Evolutionary conservation across 2,888 invertebrate species (phyloP).

Genomic region (Mesopsocus fuscifrons): DNA sequence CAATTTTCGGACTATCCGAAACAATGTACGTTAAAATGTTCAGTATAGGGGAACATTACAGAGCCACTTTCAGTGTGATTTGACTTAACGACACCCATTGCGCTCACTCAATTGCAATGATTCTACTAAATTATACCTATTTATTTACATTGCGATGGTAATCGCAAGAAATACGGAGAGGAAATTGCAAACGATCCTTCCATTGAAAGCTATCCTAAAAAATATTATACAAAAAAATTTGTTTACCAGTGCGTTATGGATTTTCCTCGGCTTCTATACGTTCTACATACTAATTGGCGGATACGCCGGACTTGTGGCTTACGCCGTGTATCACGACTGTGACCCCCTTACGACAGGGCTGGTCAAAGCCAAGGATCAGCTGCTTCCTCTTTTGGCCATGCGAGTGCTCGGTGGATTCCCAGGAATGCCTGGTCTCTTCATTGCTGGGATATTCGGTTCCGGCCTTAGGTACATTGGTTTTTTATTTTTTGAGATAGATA

Average conservation of each 20-base stretch:
- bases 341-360: constrained; percentile 27
- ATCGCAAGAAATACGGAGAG: no score
- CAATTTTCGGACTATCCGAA: no score
- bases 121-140: no score
- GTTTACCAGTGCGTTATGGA: constrained; percentile 12
- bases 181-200: no score
- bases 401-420: constrained; percentile 57
- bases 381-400: constrained; percentile 69
- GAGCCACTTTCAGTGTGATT: constrained; percentile 22
- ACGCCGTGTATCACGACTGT: constrained; percentile 25
- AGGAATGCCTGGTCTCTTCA: constrained; percentile 71
- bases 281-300: constrained; percentile 11
- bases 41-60: no score
- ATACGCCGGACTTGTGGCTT: constrained; percentile 24
- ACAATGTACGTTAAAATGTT: no score
- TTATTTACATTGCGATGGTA: no score
- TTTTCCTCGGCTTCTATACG: constrained; percentile 8
- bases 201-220: no score
- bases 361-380: constrained; percentile 54
- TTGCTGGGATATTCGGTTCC: constrained; percentile 80
- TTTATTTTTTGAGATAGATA: constrained; percentile 1
- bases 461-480: constrained; percentile 43
- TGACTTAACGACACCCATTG: constrained; percentile 42
- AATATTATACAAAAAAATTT: no score
- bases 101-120: no score